These are phyloP conservation scores for Lepidonotus clava DNA, from an alignment of 2,888 invertebrate species.

Conservation along the genomic window DNA sequence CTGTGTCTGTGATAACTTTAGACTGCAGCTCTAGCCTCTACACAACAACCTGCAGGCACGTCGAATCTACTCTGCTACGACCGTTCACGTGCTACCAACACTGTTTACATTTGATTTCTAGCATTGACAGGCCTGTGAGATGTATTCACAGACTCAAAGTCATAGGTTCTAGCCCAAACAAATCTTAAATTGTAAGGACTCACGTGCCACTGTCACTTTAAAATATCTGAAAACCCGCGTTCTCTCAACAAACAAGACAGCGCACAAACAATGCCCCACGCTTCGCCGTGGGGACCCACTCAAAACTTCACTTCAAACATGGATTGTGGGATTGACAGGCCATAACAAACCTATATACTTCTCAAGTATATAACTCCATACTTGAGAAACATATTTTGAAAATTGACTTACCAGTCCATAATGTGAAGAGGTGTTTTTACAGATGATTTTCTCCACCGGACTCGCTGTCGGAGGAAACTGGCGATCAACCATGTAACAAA, in stretches of 20 bases:
- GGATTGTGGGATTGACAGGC: not conserved
- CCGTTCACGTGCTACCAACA: too few relatives aligned
- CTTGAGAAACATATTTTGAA: not conserved
- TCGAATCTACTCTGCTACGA: too few relatives aligned
- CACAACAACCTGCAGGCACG: too few relatives aligned
- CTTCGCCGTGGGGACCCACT: not conserved
- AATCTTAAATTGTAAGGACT: too few relatives aligned
- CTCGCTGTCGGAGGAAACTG: not conserved
- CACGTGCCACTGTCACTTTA: too few relatives aligned
- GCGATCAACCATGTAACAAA: constrained; percentile 35
- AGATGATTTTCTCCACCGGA: constrained; percentile 26
- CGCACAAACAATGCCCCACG: constrained; percentile 49
- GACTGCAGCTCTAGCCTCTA: too few relatives aligned
- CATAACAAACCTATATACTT: constrained; percentile 16
- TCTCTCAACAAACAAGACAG: not conserved
- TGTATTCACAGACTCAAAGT: too few relatives aligned
- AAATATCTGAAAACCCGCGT: constrained; percentile 3
- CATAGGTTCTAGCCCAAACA: too few relatives aligned
- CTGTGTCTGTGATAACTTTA: too few relatives aligned
- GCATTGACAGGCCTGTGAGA: too few relatives aligned
- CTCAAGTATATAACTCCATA: not conserved
- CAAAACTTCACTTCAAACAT: not conserved
- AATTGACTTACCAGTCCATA: constrained; percentile 43
- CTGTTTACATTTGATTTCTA: too few relatives aligned
- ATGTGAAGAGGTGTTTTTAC: constrained; percentile 44